These are phyloP conservation scores for Dasypus novemcinctus DNA, from an alignment of 2,113 vertebrate genomes.

Conservation along the genomic window DNA sequence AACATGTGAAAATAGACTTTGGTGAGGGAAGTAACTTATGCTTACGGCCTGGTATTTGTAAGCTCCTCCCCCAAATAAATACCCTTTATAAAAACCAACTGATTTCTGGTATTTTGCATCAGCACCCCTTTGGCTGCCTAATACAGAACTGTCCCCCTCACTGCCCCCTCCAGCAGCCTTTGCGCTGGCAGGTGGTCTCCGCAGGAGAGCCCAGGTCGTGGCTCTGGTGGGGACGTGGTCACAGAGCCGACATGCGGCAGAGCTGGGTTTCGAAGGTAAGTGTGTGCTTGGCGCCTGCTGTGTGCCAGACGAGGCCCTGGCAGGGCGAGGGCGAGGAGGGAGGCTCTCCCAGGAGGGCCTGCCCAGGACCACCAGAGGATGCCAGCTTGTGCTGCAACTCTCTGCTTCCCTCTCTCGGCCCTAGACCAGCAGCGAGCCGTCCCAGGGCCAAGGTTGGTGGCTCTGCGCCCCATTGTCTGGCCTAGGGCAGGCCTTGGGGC, in stretches of 20 bases:
- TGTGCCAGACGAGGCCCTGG: not conserved
- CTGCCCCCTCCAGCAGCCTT: no score
- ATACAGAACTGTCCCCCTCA: no score
- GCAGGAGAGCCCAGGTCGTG: no score
- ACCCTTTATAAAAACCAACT: no score
- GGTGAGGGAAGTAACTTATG: no score
- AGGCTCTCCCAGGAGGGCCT: not conserved
- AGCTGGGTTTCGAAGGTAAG: not conserved
- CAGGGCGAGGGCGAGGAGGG: not conserved
- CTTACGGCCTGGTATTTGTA: no score
- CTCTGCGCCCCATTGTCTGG: not conserved
- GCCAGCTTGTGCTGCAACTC: accelerated
- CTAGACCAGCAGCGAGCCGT: not conserved
- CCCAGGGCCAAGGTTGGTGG: not conserved
- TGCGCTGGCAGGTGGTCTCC: no score
- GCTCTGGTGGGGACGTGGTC: no score
- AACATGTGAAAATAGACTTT: no score
- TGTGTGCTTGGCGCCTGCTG: not conserved
- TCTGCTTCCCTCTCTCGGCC: not conserved
- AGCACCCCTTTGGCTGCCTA: no score
- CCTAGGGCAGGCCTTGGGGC: not conserved
- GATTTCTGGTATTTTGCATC: no score
- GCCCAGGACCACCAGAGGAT: not conserved
- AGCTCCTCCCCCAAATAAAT: no score
- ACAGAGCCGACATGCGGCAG: not conserved